Evolutionary conservation across 2,113 vertebrate species (phyloP).

Genomic region (Tyto alba): DNA sequence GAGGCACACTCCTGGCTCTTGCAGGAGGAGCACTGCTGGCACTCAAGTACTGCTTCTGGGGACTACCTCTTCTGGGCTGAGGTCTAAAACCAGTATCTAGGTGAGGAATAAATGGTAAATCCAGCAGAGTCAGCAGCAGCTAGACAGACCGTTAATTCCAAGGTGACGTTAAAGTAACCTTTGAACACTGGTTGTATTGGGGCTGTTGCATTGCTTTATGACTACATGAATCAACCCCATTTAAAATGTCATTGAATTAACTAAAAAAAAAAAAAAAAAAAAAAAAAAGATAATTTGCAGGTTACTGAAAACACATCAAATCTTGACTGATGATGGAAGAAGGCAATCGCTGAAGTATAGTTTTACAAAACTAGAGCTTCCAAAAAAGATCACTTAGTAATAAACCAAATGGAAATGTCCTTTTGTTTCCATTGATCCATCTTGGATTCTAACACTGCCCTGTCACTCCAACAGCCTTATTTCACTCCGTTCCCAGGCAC

Average conservation of each 20-base stretch:
- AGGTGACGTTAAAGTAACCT: neutral
- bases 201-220: neutral
- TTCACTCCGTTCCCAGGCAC: neutral
- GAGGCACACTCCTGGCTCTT: rapidly evolving
- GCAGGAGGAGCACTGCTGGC: rapidly evolving
- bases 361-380: neutral
- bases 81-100: neutral
- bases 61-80: neutral
- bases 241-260: neutral
- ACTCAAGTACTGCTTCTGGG: neutral
- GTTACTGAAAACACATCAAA: neutral
- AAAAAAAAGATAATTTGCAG: neutral
- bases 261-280: neutral
- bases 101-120: neutral
- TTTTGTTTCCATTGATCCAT: neutral
- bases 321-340: neutral
- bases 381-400: neutral
- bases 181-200: neutral
- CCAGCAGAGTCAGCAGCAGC: too few species aligned
- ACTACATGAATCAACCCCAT: neutral
- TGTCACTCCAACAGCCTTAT: neutral
- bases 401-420: neutral
- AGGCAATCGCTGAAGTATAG: neutral
- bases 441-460: neutral
- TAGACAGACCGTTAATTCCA: rapidly evolving